These are phyloP conservation scores for Lepidurus arcticus DNA, from an alignment of 1,140 invertebrate species.

Conservation along the genomic window DNA sequence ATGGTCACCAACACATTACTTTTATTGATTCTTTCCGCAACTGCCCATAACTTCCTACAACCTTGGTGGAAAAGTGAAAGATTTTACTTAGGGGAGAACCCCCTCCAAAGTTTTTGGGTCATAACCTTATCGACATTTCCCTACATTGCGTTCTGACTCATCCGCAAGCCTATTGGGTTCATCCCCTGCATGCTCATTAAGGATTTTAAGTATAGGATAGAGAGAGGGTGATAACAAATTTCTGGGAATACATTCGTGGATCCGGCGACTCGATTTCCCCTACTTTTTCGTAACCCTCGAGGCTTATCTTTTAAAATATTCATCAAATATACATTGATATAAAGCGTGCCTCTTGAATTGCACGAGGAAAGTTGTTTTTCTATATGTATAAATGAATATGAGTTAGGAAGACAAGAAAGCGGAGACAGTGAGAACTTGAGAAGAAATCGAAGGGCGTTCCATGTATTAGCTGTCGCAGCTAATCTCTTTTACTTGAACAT, in stretches of 20 bases:
- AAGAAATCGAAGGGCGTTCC: not conserved
- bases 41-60: not conserved
- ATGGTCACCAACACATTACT: not conserved
- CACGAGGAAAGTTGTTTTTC: too few relatives aligned
- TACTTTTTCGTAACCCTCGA: too few relatives aligned
- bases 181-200: constrained; percentile 1
- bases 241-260: too few relatives aligned
- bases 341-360: too few relatives aligned
- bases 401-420: not conserved
- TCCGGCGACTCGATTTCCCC: too few relatives aligned
- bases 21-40: constrained; percentile 16
- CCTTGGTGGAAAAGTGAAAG: not conserved
- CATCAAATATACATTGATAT: too few relatives aligned
- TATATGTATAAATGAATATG: not conserved
- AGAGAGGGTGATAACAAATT: not conserved
- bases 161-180: constrained; percentile 14
- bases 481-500: constrained; percentile 1
- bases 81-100: not conserved
- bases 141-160: constrained; percentile 2
- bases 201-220: not conserved
- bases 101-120: not conserved
- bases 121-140: constrained; percentile 1
- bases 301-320: too few relatives aligned
- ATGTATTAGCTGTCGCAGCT: constrained; percentile 12
- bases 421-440: not conserved